Base-by-base conservation (phyloP, 2,888 invertebrate genomes). In the Pristionchus exspectatus region DNA sequence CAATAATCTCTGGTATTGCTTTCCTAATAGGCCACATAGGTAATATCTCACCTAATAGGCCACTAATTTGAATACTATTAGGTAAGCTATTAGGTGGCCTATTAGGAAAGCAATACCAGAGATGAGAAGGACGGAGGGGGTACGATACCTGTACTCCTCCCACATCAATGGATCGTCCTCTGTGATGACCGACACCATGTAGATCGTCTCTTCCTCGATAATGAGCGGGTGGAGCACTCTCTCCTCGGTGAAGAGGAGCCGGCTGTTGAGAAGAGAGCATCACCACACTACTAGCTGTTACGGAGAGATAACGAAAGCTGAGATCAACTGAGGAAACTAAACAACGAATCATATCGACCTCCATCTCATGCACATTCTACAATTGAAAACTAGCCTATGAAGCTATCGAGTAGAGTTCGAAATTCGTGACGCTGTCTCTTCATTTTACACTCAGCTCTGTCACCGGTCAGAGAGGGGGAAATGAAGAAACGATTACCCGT, bases 191-290 rank as follows among this genome's bases (percentile, higher is more conserved):
- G 9, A n/a, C 84, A 9, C 33, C 30, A 10, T n/a, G 59, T 9
- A 38, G 33, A 12, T 72, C 88, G 33, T 88, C 88, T 54, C 88
- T n/a, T 24, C 88, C 88, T 56, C 92, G 87, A 87, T 91, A 93
- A 89, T 93, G 92, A 69, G 91, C 91, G 72, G 93, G 92, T 27
- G 93, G 93, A 27, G 92, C 93, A 12, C 91, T 91, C 84, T 91
- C 92, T 24, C 94, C 94, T 12, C 94, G 90, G 69, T 94, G 94
- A 10, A 94, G 90, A 24, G 94, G 92, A 74, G 91, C 90, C 50
- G 93, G 93, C 89, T 81, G 89, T 24, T n/a, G 33, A 50, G 30
- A 59, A n/a, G 38, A 59, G 69, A 9, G 44, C 21, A 77, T 77
- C 77, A 44, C 18, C 66, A 69, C 69, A 69, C 72, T 72, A 72